Evolutionary conservation across 2,797 vertebrate species (phyloP), one percentile per base, ranked within the genome.

Genomic region (Okamejei kenojei): DNA sequence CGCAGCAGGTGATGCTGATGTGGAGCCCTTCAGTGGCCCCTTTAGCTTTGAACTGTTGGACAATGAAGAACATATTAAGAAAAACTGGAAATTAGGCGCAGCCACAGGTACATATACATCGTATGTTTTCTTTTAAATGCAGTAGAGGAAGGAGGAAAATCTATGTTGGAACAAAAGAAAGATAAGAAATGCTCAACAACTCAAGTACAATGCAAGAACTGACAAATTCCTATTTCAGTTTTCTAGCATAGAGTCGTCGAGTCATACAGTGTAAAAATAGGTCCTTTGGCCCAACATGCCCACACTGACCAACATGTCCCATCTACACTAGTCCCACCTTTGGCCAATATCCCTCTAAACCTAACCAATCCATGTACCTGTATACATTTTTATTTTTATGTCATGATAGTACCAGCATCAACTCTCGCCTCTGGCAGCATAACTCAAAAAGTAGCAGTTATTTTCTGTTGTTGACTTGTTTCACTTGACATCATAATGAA

Each of bases 1-100:
- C 45, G 7, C 4, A 76, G 90, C 90, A 76, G 10, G 1, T 17
- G 90, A 92, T 29, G 7, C 26, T 74, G 90, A 92, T 71, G 11
- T 58, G 23, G 68, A 73, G 15, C 90, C 90, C 23, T 92, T 26
- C 71, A 26, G 71, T 76, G 38, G 90, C 19, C 90, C 90, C 10
- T 92, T 92, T 74, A 76, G 21, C 19, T 76, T 92, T 92, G 71
- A 76, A n/a, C 58, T 92, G 21, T n/a, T 92, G 23, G 90, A 58
- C 71, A 74, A 91, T 54, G 90, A 91, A 74, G 35, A 91, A 38
- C 3, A 76, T 45, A n/a, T 76, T 45, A 92, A 76, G 90, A 15
- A 92, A 45, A n/a, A 58, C 1, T 92, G 90, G 90, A 58, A 92
- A 92, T 76, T 92, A 54, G 5, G 38, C 10, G n/a, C 29, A 92